phyloP scores from a whole-genome alignment of 2,797 vertebrate genomes.

The Emys orbicularis region DNA sequence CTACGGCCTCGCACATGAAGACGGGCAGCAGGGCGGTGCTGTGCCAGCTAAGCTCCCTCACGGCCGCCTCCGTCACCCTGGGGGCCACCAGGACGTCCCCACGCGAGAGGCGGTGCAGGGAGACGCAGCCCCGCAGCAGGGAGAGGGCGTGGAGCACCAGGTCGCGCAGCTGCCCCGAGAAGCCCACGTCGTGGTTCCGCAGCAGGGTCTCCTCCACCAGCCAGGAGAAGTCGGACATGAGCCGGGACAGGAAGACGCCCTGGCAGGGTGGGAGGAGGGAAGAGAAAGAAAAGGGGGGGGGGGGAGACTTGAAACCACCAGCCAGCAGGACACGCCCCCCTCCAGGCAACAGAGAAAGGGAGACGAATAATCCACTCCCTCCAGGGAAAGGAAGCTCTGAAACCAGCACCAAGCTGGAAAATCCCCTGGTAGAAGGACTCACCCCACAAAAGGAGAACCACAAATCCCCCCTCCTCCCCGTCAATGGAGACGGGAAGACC shows the following conservation, averaged over 20 bases:
- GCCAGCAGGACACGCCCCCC: conserved; percentile 10
- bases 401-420: background rate
- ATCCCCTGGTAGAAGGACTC: background rate
- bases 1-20: conserved; percentile 89
- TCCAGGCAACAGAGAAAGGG: background rate
- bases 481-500: background rate
- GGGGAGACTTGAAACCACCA: background rate
- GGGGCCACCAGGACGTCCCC: conserved; percentile 79
- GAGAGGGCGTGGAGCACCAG: conserved; percentile 84
- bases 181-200: conserved; percentile 87
- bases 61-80: conserved; percentile 60
- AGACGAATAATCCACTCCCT: conserved; percentile 8
- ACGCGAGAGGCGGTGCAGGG: conserved; percentile 67
- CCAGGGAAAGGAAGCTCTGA: background rate
- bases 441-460: background rate
- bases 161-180: conserved; percentile 84
- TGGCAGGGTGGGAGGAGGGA: conserved; percentile 46
- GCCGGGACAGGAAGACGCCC: conserved; percentile 84
- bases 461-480: background rate
- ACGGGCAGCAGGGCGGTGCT: conserved; percentile 80
- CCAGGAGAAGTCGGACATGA: conserved; percentile 88
- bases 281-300: background rate
- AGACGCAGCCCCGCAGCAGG: conserved; percentile 81
- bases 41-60: conserved; percentile 77
- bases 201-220: conserved; percentile 91